A percentile compares a stretch with the other conserved stretches of the same genome.
phyloP scores from a whole-genome alignment of 2,888 invertebrate genomes.

The Chaetogeoica ovagalla region DNA sequence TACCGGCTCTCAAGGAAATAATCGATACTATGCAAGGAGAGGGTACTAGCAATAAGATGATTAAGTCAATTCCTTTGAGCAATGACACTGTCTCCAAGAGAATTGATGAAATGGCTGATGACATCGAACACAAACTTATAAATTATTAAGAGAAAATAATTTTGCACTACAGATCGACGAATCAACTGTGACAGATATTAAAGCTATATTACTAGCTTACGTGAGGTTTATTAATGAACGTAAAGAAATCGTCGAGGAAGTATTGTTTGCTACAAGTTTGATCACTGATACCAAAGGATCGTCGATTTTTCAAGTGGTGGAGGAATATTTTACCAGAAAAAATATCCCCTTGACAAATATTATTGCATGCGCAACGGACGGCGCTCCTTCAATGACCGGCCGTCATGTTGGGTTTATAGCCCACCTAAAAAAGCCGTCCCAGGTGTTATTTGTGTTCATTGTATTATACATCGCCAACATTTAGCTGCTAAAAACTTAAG shows the following conservation, averaged over 20 bases:
- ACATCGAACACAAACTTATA: constrained; percentile 36
- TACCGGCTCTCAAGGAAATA: constrained; percentile 38
- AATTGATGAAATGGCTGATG: constrained; percentile 42
- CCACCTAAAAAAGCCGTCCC: constrained; percentile 9
- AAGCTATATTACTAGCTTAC: constrained; percentile 54
- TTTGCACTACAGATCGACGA: constrained; percentile 41
- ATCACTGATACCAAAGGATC: constrained; percentile 54
- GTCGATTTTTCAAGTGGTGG: constrained; percentile 54
- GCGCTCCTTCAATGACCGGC: constrained; percentile 9
- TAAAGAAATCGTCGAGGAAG: constrained; percentile 54
- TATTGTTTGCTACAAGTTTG: constrained; percentile 54
- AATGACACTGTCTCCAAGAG: constrained; percentile 34
- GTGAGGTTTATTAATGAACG: constrained; percentile 53
- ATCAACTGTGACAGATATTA: constrained; percentile 53
- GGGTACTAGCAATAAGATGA: constrained; percentile 58
- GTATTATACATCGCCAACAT: constrained; percentile 55
- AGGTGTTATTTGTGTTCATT: constrained; percentile 51
- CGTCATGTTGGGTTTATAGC: constrained; percentile 19
- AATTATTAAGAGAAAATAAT: constrained; percentile 34
- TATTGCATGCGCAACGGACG: constrained; percentile 11
- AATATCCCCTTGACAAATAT: constrained; percentile 53
- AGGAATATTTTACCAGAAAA: constrained; percentile 55
- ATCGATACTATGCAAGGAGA: constrained; percentile 64
- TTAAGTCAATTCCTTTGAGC: constrained; percentile 29
- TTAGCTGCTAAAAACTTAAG: constrained; percentile 56